Percentiles rank a stretch among this genome's conserved stretches.
phyloP scores from a whole-genome alignment of 2,888 invertebrate species.

The Meandrusa payeni region DNA sequence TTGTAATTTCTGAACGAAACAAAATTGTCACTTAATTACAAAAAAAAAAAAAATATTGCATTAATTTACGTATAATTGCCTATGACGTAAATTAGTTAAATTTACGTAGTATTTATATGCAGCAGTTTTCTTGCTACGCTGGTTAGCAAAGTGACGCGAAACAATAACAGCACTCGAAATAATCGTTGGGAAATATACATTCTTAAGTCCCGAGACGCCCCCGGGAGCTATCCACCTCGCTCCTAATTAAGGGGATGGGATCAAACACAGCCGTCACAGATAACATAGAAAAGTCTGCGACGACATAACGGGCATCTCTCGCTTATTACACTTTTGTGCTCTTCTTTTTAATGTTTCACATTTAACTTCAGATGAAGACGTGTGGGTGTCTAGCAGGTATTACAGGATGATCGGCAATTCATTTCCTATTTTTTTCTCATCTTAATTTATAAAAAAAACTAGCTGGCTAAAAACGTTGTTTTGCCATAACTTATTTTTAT shows the following conservation, averaged over 20 bases:
- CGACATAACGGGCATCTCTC: conserved; percentile 70
- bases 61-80: no score
- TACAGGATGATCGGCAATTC: no score
- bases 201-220: conserved; percentile 46
- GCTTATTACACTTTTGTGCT: conserved; percentile 57
- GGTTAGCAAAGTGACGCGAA: conserved; percentile 1
- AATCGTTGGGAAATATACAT: conserved; percentile 44
- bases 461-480: no score
- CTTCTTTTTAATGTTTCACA: conserved; percentile 35
- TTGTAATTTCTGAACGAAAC: no score
- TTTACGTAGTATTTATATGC: no score
- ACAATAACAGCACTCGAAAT: conserved; percentile 14
- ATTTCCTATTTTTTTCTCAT: no score
- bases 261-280: conserved; percentile 26
- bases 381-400: no score
- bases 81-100: no score
- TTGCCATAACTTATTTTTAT: no score
- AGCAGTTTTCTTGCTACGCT: background rate
- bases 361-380: background rate
- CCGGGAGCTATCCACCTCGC: conserved; percentile 66
- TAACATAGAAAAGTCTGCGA: conserved; percentile 63
- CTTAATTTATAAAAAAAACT: no score
- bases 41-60: no score
- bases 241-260: conserved; percentile 67
- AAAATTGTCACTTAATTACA: no score